Conservation (phyloP, 2,888 invertebrate genomes). For the Eupithecia insigniata region DNA sequence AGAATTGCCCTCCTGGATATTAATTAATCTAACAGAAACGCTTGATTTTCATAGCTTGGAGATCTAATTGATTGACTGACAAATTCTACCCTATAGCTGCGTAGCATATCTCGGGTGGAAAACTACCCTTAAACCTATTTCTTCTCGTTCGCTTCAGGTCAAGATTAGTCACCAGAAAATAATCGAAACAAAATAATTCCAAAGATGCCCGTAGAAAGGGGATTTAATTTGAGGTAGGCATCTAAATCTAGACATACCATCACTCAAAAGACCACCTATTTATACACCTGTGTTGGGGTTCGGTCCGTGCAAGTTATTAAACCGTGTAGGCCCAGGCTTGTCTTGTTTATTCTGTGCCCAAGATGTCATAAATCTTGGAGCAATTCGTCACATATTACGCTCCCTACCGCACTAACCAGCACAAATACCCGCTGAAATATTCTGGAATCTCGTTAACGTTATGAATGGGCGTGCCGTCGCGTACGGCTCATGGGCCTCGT, state of each 20-base stretch:
- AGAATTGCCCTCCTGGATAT: no score
- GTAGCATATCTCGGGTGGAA: background rate
- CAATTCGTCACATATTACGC: conserved; percentile 35
- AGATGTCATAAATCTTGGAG: conserved; percentile 33
- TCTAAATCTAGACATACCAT: background rate
- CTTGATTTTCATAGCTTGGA: background rate
- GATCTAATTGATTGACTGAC: background rate
- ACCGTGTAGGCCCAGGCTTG: conserved; percentile 4
- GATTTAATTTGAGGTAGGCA: background rate
- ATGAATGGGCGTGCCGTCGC: conserved; percentile 37
- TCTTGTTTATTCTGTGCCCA: conserved; percentile 26
- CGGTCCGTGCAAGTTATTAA: conserved; percentile 17
- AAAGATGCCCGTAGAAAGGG: background rate
- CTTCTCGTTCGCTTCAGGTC: background rate
- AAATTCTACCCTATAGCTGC: background rate
- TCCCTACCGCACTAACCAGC: conserved; percentile 19
- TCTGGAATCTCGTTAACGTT: conserved; percentile 46
- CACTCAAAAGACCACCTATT: background rate
- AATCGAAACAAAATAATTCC: background rate
- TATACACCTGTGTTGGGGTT: background rate
- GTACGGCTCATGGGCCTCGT: conserved; percentile 26
- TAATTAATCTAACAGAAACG: background rate
- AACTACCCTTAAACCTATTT: background rate
- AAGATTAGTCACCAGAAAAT: background rate
- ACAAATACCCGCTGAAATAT: conserved; percentile 38